A percentile compares a stretch with the other conserved stretches of the same genome.
These are phyloP conservation scores for Stigmatopora nigra DNA, from an alignment of 2,113 vertebrate species.

Conservation along the genomic window DNA sequence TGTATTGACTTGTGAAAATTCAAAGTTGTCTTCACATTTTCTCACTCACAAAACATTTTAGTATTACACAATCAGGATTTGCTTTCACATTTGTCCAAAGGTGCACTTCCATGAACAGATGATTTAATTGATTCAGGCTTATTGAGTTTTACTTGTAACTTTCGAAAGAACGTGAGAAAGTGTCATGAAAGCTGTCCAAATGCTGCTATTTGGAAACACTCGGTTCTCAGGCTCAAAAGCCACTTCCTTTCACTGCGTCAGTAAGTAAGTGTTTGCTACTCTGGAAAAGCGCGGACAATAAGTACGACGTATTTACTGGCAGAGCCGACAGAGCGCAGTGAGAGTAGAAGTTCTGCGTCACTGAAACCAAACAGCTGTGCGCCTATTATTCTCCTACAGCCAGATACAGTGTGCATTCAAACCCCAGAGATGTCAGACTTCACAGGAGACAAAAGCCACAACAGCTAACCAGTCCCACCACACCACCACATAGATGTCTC, in stretches of 20 bases:
- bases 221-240: slow-evolving; percentile 51
- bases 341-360: slow-evolving; percentile 54
- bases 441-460: slow-evolving; percentile 51
- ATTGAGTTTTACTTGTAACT: slow-evolving; percentile 2
- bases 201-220: slow-evolving; percentile 39
- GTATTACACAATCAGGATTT: neutral
- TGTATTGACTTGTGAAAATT: neutral
- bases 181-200: slow-evolving; percentile 40
- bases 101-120: too few species aligned
- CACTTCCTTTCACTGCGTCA: slow-evolving; percentile 68
- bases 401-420: neutral
- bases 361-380: slow-evolving; percentile 65
- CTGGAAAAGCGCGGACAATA: slow-evolving; percentile 42
- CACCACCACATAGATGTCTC: slow-evolving; percentile 15
- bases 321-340: slow-evolving; percentile 47
- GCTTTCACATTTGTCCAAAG: neutral
- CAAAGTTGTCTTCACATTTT: neutral
- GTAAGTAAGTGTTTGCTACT: slow-evolving; percentile 49
- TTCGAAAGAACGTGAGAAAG: slow-evolving; percentile 14
- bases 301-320: slow-evolving; percentile 57
- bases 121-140: neutral
- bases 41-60: neutral
- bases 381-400: slow-evolving; percentile 32
- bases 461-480: slow-evolving; percentile 18
- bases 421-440: slow-evolving; percentile 11